Evolutionary conservation across 1,140 invertebrate species (phyloP).

Genomic region (Vanessa atalanta): DNA sequence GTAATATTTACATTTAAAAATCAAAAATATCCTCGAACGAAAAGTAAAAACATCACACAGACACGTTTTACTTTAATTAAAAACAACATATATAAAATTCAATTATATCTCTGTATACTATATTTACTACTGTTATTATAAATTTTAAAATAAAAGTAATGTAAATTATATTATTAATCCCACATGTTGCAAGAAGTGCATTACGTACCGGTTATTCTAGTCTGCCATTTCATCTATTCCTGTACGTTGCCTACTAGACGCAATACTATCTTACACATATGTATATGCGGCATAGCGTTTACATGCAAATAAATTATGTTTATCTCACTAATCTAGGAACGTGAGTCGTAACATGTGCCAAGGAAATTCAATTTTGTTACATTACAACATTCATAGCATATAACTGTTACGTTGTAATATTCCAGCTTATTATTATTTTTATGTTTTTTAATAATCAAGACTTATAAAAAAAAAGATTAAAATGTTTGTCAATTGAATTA

Average conservation of each 20-base stretch:
- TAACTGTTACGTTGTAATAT: conserved; percentile 6
- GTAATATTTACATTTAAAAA: too few species aligned
- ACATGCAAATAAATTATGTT: conserved; percentile 32
- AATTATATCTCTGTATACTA: too few species aligned
- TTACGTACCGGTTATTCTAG: conserved; percentile 42
- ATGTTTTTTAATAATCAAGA: background rate
- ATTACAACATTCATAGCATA: conserved; percentile 6
- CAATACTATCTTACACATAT: conserved; percentile 23
- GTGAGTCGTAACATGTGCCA: conserved; percentile 12
- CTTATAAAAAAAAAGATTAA: background rate
- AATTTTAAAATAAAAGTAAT: background rate
- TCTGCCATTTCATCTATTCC: conserved; percentile 50
- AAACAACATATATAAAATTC: too few species aligned
- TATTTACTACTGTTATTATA: background rate
- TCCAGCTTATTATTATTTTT: background rate
- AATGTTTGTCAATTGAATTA: background rate
- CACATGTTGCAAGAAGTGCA: conserved; percentile 39
- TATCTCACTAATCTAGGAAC: conserved; percentile 17
- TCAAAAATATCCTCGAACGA: too few species aligned
- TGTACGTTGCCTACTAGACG: conserved; percentile 35
- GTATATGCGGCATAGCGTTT: conserved; percentile 12
- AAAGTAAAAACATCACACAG: too few species aligned
- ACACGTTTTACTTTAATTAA: too few species aligned
- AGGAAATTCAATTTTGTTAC: conserved; percentile 25
- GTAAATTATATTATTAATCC: conserved; percentile 23